Base-by-base conservation (phyloP, 2,888 invertebrate species). In the Minunthozetes semirufus region DNA sequence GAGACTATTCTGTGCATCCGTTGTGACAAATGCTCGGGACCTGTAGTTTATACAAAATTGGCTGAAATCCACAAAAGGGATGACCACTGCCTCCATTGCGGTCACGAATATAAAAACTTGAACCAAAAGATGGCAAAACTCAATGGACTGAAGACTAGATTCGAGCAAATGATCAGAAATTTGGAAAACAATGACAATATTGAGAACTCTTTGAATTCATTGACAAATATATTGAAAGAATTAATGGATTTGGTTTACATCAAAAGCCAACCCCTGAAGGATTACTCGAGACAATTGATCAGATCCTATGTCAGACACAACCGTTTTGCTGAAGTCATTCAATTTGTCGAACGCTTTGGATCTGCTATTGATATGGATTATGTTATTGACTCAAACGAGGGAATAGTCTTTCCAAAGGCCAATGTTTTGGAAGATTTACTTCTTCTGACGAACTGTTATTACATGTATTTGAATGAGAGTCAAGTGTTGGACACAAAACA, bases 21-120 rank as follows among this genome's bases (percentile, higher is more conserved):
- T 9, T 74, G 74, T 68, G 29, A 6, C n/a, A 1, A 46, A 0
- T 74, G 74, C 50, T 13, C 8, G 4, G 74, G 74, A 56, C 74
- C 74, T 11, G 56, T 56, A 0, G 1, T 56, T 25, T 56, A 56
- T 11, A 8, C 9, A n/a, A n/a, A n/a, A n/a, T n/a, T n/a, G n/a
- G n/a, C n/a, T n/a, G n/a, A n/a, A n/a, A n/a, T n/a, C n/a, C n/a
- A n/a, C n/a, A n/a, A n/a, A n/a, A n/a, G n/a, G n/a, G n/a, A n/a
- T n/a, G n/a, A n/a, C n/a, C n/a, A n/a, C n/a, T n/a, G 56, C 13
- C 56, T 56, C n/a, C 9, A 22, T 1, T 56, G 56, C 22, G 56
- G 56, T 22, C 19, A 56, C 0, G 13, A 56, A 9, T 56, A 9
- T 56, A 9, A 56, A 25, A 2, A 25, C 6, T 22, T 56, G 9